Evolutionary conservation across 2,888 invertebrate species (phyloP).

Genomic region (Trisateles emortualis): DNA sequence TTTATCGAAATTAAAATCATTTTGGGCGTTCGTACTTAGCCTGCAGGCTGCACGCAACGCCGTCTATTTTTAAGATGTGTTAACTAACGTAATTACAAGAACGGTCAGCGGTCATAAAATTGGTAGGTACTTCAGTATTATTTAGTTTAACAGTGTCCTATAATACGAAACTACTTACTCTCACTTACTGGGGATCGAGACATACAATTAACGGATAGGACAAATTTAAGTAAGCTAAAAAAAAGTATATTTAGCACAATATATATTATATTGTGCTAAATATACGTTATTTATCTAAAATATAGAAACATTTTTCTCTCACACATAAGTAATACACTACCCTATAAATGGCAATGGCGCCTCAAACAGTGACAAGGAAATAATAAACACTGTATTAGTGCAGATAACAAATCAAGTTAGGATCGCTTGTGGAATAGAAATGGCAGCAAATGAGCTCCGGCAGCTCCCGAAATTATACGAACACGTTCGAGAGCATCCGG

Average conservation of each 20-base stretch:
- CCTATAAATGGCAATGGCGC: slow-evolving; percentile 32
- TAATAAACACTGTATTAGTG: slow-evolving; percentile 65
- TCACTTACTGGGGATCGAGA: too few species aligned
- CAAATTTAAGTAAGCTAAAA: too few species aligned
- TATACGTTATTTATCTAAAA: neutral
- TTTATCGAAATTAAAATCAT: slow-evolving; percentile 54
- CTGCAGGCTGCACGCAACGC: slow-evolving; percentile 37
- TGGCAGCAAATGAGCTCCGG: slow-evolving; percentile 57
- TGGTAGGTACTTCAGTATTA: too few species aligned
- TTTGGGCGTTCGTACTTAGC: slow-evolving; percentile 13
- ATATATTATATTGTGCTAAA: too few species aligned
- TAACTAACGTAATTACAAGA: neutral
- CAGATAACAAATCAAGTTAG: slow-evolving; percentile 66
- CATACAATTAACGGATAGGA: too few species aligned
- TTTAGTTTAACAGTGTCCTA: too few species aligned
- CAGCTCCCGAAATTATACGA: slow-evolving; percentile 39
- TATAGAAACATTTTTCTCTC: neutral
- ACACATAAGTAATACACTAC: neutral
- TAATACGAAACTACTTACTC: too few species aligned
- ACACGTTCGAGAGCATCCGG: slow-evolving; percentile 66
- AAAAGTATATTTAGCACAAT: too few species aligned
- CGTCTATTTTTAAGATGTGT: slow-evolving; percentile 46
- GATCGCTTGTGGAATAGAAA: slow-evolving; percentile 64
- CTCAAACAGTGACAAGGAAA: slow-evolving; percentile 50
- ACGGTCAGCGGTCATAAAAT: neutral